A percentile compares a stretch with the other conserved stretches of the same genome.
Conservation (phyloP, 2,888 invertebrate genomes). For the Brenthis hecate region DNA sequence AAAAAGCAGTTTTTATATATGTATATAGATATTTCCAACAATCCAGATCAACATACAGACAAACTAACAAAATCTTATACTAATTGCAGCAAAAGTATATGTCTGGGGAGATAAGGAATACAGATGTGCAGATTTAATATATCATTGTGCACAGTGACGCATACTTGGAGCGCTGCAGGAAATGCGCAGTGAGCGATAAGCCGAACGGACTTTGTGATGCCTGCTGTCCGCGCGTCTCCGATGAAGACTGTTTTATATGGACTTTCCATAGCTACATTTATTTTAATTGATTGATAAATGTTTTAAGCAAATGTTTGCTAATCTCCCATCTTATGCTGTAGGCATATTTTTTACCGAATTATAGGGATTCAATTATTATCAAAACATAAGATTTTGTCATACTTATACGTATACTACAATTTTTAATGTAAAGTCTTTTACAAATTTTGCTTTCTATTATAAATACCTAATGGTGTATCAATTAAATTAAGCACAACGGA, state of each 20-base stretch:
- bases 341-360: background rate
- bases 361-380: too few species aligned
- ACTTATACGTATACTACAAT: too few species aligned
- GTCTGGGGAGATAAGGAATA: conserved; percentile 29
- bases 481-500: too few species aligned
- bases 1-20: background rate
- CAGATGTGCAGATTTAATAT: conserved; percentile 38
- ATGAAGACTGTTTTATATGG: conserved; percentile 14
- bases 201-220: conserved; percentile 79
- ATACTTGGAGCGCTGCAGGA: conserved; percentile 70
- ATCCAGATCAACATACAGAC: conserved; percentile 1
- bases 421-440: too few species aligned
- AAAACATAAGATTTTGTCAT: too few species aligned
- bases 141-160: conserved; percentile 54
- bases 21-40: background rate
- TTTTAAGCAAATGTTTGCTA: too few species aligned
- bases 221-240: conserved; percentile 78
- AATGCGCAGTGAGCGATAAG: conserved; percentile 79
- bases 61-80: background rate
- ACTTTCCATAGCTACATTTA: conserved; percentile 9
- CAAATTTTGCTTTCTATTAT: too few species aligned
- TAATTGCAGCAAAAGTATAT: conserved; percentile 23
- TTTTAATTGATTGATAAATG: background rate
- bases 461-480: too few species aligned
- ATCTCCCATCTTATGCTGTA: too few species aligned